A percentile compares a stretch with the other conserved stretches of the same genome.
phyloP scores from a whole-genome alignment of 2,113 vertebrate species.

The Bombycilla garrulus region DNA sequence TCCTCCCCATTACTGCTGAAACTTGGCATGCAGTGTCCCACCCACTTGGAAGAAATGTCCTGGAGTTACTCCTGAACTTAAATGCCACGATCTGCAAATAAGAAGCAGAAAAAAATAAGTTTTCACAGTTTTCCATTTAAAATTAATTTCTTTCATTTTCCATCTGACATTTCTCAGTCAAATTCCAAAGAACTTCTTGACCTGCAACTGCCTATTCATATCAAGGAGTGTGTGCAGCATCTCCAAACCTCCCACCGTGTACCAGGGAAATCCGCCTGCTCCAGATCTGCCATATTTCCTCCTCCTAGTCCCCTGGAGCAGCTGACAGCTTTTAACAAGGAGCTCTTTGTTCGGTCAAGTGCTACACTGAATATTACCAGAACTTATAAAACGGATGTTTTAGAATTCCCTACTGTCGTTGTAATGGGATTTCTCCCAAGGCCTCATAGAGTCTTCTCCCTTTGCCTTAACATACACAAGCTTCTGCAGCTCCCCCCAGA shows the following conservation, averaged over 20 bases:
- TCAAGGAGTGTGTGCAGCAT: not conserved
- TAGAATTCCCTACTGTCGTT: not conserved
- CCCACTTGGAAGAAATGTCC: slow-evolving; percentile 11
- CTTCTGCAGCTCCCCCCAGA: not conserved
- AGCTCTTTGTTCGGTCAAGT: not conserved
- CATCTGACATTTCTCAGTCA: not conserved
- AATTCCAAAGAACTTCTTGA: not conserved
- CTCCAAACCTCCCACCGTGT: not conserved
- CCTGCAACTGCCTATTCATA: not conserved
- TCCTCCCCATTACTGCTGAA: not conserved
- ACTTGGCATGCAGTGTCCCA: not conserved
- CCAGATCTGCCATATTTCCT: not conserved
- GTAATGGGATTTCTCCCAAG: not conserved
- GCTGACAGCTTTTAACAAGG: not conserved
- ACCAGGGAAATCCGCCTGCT: not conserved
- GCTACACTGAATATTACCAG: not conserved
- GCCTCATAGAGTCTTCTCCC: not conserved
- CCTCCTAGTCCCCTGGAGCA: not conserved
- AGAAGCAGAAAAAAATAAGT: not conserved
- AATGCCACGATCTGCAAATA: not conserved
- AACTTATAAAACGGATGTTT: not conserved
- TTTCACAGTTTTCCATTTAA: not conserved
- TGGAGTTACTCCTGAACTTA: slow-evolving; percentile 3
- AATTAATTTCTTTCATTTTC: not conserved
- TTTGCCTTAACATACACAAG: not conserved